Percentiles rank a stretch among this genome's conserved stretches.
phyloP scores from a whole-genome alignment of 2,888 invertebrate genomes.

The Lycocerus yunnanus region DNA sequence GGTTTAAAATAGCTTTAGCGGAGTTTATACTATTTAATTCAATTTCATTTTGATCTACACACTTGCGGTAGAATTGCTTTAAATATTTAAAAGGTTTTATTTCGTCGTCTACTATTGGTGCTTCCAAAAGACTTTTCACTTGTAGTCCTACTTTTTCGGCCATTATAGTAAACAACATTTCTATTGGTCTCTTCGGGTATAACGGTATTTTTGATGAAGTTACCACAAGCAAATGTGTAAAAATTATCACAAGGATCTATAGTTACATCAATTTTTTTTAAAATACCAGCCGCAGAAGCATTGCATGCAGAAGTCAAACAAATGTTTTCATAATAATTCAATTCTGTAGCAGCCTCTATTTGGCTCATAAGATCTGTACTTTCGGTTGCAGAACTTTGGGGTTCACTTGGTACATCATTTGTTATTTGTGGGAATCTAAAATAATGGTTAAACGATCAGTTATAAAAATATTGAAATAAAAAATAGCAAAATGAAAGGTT shows the following conservation, averaged over 20 bases:
- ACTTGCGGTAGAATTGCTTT: constrained; percentile 84
- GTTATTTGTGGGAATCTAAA: neutral
- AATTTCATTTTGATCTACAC: constrained; percentile 84
- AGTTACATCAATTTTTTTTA: constrained; percentile 70
- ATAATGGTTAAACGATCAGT: neutral
- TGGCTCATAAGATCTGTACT: neutral
- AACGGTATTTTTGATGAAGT: constrained; percentile 70
- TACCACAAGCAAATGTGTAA: constrained; percentile 79
- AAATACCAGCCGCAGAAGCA: constrained; percentile 74
- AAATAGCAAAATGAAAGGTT: too few relatives aligned
- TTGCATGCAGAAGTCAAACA: constrained; percentile 81
- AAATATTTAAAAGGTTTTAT: constrained; percentile 75
- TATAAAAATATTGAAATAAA: too few relatives aligned
- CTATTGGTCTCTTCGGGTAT: constrained; percentile 82
- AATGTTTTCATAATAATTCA: neutral
- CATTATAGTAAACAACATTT: constrained; percentile 76
- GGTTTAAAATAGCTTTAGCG: constrained; percentile 69
- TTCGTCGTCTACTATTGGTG: constrained; percentile 64
- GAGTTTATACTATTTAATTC: constrained; percentile 78
- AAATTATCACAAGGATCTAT: constrained; percentile 84
- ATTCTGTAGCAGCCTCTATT: neutral
- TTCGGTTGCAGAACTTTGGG: neutral
- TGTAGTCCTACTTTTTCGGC: constrained; percentile 76
- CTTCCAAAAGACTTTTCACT: constrained; percentile 70
- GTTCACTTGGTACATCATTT: neutral